phyloP scores from a whole-genome alignment of 2,113 vertebrate species.

The Eupsittula cactorum region DNA sequence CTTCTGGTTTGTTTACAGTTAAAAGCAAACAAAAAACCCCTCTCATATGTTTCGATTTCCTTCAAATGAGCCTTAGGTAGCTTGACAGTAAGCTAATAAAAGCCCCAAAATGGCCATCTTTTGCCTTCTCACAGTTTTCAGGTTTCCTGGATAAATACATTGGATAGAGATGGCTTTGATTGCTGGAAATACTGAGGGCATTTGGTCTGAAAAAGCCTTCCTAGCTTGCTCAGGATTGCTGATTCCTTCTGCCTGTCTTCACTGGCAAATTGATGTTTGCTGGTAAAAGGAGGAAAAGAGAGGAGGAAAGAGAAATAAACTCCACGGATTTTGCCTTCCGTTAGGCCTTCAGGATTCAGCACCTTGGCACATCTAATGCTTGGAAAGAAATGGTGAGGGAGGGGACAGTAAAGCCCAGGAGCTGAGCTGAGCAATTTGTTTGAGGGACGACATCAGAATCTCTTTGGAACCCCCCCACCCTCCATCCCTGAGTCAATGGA shows the following conservation, averaged over 20 bases:
- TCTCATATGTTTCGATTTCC: neutral
- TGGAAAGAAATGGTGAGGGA: neutral
- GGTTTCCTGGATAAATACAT: neutral
- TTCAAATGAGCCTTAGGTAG: neutral
- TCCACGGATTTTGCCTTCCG: neutral
- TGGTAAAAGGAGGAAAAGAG: neutral
- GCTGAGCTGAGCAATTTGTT: accelerated
- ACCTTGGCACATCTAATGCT: neutral
- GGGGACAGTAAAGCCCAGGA: neutral
- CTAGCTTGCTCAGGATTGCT: neutral
- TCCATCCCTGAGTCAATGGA: accelerated
- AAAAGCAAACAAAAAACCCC: neutral
- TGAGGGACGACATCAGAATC: accelerated
- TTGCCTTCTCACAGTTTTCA: neutral
- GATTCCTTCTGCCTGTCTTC: neutral
- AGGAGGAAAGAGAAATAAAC: neutral
- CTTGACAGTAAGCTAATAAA: neutral
- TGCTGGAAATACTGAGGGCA: neutral
- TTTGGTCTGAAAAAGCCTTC: neutral
- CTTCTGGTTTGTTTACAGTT: neutral
- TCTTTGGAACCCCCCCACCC: neutral
- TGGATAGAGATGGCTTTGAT: neutral
- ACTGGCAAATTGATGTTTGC: neutral
- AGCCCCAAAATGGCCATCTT: neutral
- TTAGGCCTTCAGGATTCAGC: neutral